Percentiles rank a stretch among this genome's conserved stretches.
Conservation (phyloP, 2,797 vertebrate genomes). For the Hapalemur alaotrensis region DNA sequence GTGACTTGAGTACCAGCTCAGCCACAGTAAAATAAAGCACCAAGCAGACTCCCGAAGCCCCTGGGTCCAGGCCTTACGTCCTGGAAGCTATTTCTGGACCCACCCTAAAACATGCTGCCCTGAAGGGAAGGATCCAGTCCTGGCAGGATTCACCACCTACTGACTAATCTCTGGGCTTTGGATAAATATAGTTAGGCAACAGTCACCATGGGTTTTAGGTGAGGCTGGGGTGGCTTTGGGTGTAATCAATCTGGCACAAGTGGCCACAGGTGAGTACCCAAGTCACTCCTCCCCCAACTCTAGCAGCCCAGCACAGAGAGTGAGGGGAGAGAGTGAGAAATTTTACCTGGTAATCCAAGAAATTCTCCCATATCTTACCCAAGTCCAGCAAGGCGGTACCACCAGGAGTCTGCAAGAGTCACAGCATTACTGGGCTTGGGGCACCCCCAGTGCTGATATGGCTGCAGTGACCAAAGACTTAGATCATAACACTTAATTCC, state of each 20-base stretch:
- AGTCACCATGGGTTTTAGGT: background rate
- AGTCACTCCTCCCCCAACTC: background rate
- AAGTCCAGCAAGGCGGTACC: background rate
- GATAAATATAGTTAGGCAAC: background rate
- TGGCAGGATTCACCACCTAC: background rate
- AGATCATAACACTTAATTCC: background rate
- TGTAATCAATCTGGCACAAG: background rate
- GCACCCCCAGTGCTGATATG: background rate
- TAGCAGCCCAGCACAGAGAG: background rate
- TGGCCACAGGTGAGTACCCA: background rate
- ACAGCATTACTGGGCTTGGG: background rate
- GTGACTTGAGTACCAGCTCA: background rate
- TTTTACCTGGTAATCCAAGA: background rate
- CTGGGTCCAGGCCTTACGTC: background rate
- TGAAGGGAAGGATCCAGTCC: background rate
- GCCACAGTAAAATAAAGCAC: background rate
- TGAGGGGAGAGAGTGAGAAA: background rate
- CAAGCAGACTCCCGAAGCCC: background rate
- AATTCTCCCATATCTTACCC: background rate
- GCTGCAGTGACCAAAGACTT: background rate
- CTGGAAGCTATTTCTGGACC: background rate
- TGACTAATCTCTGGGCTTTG: background rate
- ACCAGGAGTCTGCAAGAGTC: background rate
- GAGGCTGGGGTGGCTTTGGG: background rate
- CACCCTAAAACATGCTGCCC: background rate